phyloP scores from a whole-genome alignment of 2,797 vertebrate species.

The Morelia viridis region DNA sequence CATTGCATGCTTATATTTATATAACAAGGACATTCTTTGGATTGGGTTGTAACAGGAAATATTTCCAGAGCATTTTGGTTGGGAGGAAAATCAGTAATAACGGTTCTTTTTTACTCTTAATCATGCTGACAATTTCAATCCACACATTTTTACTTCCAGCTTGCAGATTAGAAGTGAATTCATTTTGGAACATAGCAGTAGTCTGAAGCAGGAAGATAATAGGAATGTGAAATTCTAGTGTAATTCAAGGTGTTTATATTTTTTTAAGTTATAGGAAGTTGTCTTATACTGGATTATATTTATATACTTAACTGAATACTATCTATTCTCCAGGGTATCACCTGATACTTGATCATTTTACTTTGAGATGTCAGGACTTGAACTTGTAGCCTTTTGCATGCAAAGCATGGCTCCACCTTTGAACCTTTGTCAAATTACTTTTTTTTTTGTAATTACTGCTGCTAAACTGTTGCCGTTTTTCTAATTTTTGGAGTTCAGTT shows the following conservation, averaged over 20 bases:
- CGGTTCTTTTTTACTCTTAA: background rate
- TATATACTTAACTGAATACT: background rate
- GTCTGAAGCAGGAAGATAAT: background rate
- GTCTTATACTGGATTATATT: background rate
- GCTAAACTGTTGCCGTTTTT: background rate
- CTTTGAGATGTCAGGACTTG: background rate
- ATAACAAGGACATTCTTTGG: slow-evolving; percentile 36
- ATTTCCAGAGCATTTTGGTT: background rate
- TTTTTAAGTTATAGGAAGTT: background rate
- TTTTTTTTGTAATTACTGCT: background rate
- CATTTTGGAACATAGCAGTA: background rate
- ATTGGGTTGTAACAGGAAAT: slow-evolving; percentile 30
- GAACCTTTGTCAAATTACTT: background rate
- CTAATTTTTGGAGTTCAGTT: background rate
- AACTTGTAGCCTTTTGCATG: background rate
- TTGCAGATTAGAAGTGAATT: background rate
- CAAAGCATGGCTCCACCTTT: background rate
- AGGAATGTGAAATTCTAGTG: background rate
- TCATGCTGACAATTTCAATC: slow-evolving; percentile 8
- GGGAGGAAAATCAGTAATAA: slow-evolving; percentile 16
- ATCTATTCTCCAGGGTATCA: background rate
- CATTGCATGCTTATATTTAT: background rate
- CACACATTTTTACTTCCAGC: background rate
- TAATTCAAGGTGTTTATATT: slow-evolving; percentile 15
- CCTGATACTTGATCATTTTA: background rate